phyloP scores from a whole-genome alignment of 2,113 vertebrate species.

The Xiphophorus maculatus region DNA sequence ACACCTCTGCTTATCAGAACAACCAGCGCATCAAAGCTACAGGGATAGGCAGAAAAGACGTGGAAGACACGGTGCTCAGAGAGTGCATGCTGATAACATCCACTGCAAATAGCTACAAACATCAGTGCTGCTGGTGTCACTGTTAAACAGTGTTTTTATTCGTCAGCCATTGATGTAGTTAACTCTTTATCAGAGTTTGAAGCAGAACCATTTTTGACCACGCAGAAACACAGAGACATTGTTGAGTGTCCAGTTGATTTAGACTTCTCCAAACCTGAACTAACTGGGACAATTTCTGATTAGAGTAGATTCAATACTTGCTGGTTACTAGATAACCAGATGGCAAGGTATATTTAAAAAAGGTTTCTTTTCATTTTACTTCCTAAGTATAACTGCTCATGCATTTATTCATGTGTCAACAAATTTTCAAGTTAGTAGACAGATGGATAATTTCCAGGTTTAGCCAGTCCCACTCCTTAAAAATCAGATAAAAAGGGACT shows the following conservation, averaged over 20 bases:
- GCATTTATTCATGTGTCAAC: neutral
- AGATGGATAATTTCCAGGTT: neutral
- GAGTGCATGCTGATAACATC: conserved; percentile 48
- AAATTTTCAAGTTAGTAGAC: neutral
- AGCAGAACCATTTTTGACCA: neutral
- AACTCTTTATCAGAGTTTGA: conserved; percentile 25
- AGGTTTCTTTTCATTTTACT: neutral
- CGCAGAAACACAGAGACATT: neutral
- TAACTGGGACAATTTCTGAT: neutral
- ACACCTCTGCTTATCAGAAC: conserved; percentile 61
- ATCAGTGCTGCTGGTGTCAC: conserved; percentile 31
- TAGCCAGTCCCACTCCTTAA: neutral
- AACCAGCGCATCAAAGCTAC: conserved; percentile 38
- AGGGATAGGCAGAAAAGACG: conserved; percentile 34
- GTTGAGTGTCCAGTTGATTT: no score
- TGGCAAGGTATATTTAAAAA: no score
- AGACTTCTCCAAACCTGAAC: neutral
- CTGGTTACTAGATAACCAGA: no score
- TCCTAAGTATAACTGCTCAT: neutral
- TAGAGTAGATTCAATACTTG: no score
- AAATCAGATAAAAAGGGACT: neutral
- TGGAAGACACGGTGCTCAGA: conserved; percentile 29
- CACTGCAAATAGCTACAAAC: conserved; percentile 56
- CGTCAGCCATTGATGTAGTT: conserved; percentile 15
- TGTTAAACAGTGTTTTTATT: conserved; percentile 16